Evolutionary conservation across 2,888 invertebrate species (phyloP), one percentile per base, ranked within the genome.

Genomic region (Leptinotarsa juncta): DNA sequence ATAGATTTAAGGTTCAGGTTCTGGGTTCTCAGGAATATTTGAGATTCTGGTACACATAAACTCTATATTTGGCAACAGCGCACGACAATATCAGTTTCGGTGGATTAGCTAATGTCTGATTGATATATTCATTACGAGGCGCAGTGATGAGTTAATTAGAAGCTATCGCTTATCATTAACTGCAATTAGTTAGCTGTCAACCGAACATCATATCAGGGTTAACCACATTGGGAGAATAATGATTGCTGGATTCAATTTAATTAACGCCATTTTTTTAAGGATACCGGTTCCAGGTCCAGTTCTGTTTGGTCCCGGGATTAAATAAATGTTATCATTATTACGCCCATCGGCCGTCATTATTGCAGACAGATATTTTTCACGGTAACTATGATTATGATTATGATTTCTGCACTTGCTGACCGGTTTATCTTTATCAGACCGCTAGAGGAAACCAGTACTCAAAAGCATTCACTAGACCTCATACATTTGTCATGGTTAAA

Each of bases 51-150:
- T 42, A 42, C 42, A 42, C 12, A 42, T 42, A 42, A 32, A 20
- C 14, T n/a, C 15, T 18, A 23, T n/a, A 55, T 53, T 60, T 68
- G 76, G 76, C 76, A 76, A 76, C 76, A 48, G 26, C 68, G 76
- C 73, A 53, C 18, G 71, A 71, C 71, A 50, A 68, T 72, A 73
- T 75, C 72, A 70, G 72, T 72, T 70, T 72, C 72, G 75, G 70
- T 76, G 78, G 75, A 80, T 82, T 82, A 84, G 82, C 81, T 82
- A 82, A 83, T 82, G 81, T 81, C 84, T 83, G 84, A 85, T 85
- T 85, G 85, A 86, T 86, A 84, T 84, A 83, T 84, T 84, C 84
- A 85, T 86, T 85, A 85, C 83, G 80, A 77, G 81, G 80, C 80
- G 82, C 82, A 82, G 81, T 84, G 84, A 85, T 82, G 83, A 84